These are phyloP conservation scores for Porites australiensis DNA, from an alignment of 64 coral and sea anemone species.

Conservation along the genomic window DNA sequence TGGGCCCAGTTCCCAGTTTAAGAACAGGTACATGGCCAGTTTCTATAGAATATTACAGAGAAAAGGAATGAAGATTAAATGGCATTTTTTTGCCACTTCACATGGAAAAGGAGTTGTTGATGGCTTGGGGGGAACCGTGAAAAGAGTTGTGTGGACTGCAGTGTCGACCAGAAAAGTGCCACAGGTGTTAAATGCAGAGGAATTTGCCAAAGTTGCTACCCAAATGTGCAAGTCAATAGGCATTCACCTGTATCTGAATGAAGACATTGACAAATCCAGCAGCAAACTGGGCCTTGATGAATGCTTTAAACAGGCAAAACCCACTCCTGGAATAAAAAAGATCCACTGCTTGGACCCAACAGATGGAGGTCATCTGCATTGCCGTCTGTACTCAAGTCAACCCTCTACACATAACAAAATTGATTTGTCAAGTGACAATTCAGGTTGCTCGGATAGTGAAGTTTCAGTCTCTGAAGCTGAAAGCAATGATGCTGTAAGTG, in stretches of 20 bases:
- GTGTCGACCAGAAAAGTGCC: conserved; percentile 15
- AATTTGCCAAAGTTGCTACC: conserved; percentile 14
- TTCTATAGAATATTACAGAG: conserved; percentile 4
- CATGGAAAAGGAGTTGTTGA: conserved; percentile 66
- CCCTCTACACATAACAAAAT: background rate
- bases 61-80: background rate
- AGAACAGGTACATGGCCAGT: conserved; percentile 46
- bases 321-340: conserved; percentile 15
- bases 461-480: background rate
- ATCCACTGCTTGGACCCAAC: conserved; percentile 35
- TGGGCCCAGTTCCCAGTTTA: conserved; percentile 57
- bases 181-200: conserved; percentile 13
- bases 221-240: background rate
- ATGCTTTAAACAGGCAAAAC: background rate
- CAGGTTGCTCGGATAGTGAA: background rate
- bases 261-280: conserved; percentile 8
- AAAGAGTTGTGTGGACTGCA: conserved; percentile 40
- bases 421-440: background rate
- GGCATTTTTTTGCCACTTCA: conserved; percentile 61
- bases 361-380: background rate
- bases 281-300: background rate
- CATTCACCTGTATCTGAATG: conserved; percentile 23
- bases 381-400: conserved; percentile 28
- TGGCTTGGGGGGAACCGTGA: conserved; percentile 49
- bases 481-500: background rate